phyloP scores from a whole-genome alignment of 2,113 vertebrate genomes.

The Hirundichthys speculiger region DNA sequence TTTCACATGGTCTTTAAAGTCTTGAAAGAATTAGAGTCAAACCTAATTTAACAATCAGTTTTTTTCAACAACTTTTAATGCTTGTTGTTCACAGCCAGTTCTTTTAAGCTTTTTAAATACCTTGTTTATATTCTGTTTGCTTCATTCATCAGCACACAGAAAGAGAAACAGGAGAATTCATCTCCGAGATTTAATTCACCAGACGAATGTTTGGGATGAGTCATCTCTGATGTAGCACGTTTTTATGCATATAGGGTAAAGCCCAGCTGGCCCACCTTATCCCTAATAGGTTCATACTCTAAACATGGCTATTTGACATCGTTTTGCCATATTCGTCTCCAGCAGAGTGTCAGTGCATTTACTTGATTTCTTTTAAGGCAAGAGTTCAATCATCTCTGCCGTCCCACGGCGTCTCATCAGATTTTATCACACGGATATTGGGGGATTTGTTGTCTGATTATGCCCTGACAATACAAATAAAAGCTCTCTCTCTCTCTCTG shows the following conservation, averaged over 20 bases:
- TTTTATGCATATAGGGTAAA: slow-evolving; percentile 35
- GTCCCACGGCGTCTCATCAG: slow-evolving; percentile 66
- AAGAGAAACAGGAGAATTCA: slow-evolving; percentile 10
- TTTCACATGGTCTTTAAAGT: no score
- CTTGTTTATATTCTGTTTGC: slow-evolving; percentile 31
- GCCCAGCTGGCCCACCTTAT: slow-evolving; percentile 40
- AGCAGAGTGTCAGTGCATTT: slow-evolving; percentile 59
- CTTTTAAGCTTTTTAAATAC: slow-evolving; percentile 36
- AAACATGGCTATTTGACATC: slow-evolving; percentile 62
- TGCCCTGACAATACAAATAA: slow-evolving; percentile 72
- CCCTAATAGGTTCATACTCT: slow-evolving; percentile 52
- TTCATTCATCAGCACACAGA: slow-evolving; percentile 15
- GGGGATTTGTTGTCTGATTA: slow-evolving; percentile 68
- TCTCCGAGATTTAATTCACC: slow-evolving; percentile 33
- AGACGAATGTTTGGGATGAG: slow-evolving; percentile 44
- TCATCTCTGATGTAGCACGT: slow-evolving; percentile 22
- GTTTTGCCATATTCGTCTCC: slow-evolving; percentile 56
- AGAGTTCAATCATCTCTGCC: slow-evolving; percentile 64
- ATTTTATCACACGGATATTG: slow-evolving; percentile 72
- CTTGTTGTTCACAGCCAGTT: background rate
- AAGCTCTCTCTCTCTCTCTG: slow-evolving; percentile 39
- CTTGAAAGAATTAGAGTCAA: no score
- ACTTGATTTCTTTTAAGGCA: slow-evolving; percentile 75
- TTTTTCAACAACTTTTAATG: no score
- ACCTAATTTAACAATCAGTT: no score